A percentile compares a stretch with the other conserved stretches of the same genome.
Evolutionary conservation across 2,113 vertebrate species (phyloP).

Genomic region (Marmota monax): DNA sequence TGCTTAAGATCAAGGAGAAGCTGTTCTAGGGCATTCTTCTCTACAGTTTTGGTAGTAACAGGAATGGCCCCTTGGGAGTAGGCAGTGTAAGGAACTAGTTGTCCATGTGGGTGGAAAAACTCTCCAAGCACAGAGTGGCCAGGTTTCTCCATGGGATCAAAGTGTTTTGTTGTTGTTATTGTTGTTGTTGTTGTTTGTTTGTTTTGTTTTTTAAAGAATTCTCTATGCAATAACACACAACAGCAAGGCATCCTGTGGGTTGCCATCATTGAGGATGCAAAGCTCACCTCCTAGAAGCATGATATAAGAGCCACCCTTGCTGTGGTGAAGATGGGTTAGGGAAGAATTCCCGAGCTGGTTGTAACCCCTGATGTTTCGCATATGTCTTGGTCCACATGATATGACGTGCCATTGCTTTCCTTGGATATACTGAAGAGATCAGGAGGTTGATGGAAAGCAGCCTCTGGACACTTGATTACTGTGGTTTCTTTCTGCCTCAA

Average conservation of each 20-base stretch:
- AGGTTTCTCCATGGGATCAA: too few relatives aligned
- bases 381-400: neutral
- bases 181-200: too few relatives aligned
- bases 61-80: neutral
- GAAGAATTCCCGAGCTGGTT: neutral
- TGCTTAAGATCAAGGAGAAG: neutral
- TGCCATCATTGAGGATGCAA: too few relatives aligned
- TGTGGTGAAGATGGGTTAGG: neutral
- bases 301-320: neutral
- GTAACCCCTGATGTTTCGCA: neutral
- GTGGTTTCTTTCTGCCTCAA: neutral
- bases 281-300: neutral
- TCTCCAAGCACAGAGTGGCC: too few relatives aligned
- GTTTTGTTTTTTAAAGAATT: neutral
- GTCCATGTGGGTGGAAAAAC: too few relatives aligned
- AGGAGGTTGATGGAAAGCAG: neutral
- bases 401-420: neutral
- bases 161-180: too few relatives aligned
- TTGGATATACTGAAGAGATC: neutral
- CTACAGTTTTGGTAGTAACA: neutral
- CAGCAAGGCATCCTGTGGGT: neutral
- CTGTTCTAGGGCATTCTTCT: neutral
- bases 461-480: neutral
- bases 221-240: neutral
- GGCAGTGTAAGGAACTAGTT: neutral